Evolutionary conservation across 2,888 invertebrate species (phyloP).

Genomic region (Sinopyrophorus schimmeli): DNA sequence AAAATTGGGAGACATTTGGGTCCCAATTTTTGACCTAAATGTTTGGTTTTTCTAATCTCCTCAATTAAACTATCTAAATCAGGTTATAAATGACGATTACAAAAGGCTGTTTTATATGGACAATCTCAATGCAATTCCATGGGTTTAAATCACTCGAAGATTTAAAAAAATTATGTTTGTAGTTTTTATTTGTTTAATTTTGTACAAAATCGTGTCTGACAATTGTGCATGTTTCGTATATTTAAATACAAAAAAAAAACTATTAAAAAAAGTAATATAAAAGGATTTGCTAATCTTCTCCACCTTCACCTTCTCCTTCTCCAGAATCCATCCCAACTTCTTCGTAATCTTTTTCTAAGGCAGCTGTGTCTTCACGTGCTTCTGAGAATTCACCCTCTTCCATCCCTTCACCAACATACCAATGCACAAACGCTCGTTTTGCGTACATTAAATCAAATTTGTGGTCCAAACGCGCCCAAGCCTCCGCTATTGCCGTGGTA

Average conservation of each 20-base stretch:
- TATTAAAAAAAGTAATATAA: background rate
- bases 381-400: conserved; percentile 79
- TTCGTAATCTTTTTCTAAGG: conserved; percentile 70
- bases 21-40: too few species aligned
- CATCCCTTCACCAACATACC: conserved; percentile 82
- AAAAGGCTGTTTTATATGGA: too few species aligned
- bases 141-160: too few species aligned
- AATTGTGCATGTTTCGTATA: too few species aligned
- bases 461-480: conserved; percentile 68
- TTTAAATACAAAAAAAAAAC: background rate
- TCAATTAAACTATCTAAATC: too few species aligned
- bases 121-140: too few species aligned
- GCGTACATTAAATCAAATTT: conserved; percentile 72
- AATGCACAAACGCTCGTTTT: conserved; percentile 70
- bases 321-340: conserved; percentile 68
- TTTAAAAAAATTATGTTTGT: too few species aligned
- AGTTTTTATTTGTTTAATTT: too few species aligned
- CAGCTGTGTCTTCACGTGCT: conserved; percentile 73
- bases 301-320: conserved; percentile 57
- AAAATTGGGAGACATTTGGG: too few species aligned
- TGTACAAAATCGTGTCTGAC: too few species aligned
- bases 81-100: too few species aligned
- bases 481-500: conserved; percentile 70
- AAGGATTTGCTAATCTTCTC: conserved; percentile 38
- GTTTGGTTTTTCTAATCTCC: too few species aligned